Conservation (phyloP, 1,140 invertebrate genomes). For the Calephelis virginiensis region DNA sequence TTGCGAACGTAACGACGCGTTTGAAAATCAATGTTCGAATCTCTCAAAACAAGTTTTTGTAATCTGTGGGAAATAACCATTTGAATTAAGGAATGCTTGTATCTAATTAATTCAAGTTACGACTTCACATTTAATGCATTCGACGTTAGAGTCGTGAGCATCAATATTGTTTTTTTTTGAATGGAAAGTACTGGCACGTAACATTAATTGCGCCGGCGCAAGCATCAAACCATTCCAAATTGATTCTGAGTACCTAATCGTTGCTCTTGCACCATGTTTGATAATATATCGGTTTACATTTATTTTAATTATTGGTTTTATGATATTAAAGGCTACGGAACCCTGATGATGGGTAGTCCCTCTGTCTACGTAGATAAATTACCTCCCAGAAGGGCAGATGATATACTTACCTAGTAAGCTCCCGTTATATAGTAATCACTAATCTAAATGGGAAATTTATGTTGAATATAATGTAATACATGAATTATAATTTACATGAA, state of each 20-base stretch:
- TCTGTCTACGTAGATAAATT: no score
- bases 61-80: constrained; percentile 34
- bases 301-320: constrained; percentile 57
- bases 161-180: constrained; percentile 63
- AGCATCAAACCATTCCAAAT: constrained; percentile 56
- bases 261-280: constrained; percentile 53
- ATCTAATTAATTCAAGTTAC: constrained; percentile 62
- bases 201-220: constrained; percentile 60
- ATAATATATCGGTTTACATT: constrained; percentile 62
- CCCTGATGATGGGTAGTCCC: no score
- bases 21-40: constrained; percentile 28
- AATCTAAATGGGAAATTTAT: no score
- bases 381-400: no score
- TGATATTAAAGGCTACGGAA: constrained; percentile 1
- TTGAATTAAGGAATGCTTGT: constrained; percentile 49
- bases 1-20: constrained; percentile 23
- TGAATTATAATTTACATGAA: no score
- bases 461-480: no score
- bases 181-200: constrained; percentile 60
- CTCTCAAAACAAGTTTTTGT: constrained; percentile 31
- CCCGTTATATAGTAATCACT: no score
- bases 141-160: constrained; percentile 62
- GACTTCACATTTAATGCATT: constrained; percentile 63
- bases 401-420: no score
- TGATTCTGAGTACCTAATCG: constrained; percentile 65